phyloP scores from a whole-genome alignment of 2,113 vertebrate species.

The Phoxinus phoxinus region DNA sequence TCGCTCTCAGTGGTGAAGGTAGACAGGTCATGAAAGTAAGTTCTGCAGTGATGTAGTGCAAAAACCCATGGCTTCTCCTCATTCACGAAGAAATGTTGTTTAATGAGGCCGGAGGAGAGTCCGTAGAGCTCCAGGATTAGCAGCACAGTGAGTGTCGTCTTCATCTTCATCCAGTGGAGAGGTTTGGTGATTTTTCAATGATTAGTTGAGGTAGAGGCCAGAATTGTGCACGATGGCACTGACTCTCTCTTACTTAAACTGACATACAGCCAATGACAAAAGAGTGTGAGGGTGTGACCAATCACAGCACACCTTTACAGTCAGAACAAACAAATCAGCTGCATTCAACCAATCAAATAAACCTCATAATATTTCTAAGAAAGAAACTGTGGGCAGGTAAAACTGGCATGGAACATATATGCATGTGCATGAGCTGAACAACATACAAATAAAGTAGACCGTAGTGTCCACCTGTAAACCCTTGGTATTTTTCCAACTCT shows the following conservation, averaged over 20 bases:
- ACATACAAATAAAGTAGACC: background rate
- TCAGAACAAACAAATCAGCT: background rate
- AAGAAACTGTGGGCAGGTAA: background rate
- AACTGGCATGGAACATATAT: background rate
- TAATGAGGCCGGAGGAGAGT: background rate
- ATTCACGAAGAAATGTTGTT: slow-evolving; percentile 23
- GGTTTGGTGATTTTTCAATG: background rate
- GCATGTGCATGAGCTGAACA: background rate
- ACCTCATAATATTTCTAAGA: too few species aligned
- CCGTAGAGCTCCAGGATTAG: slow-evolving; percentile 2
- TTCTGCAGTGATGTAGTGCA: background rate
- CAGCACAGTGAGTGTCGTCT: background rate
- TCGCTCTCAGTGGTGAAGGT: slow-evolving; percentile 1
- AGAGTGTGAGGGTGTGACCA: background rate
- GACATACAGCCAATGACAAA: background rate
- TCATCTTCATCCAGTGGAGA: slow-evolving; percentile 12
- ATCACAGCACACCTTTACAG: background rate
- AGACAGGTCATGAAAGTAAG: slow-evolving; percentile 5
- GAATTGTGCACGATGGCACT: background rate
- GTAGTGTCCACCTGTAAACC: background rate
- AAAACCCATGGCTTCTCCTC: background rate
- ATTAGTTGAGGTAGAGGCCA: background rate
- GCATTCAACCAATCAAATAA: background rate
- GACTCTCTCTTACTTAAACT: slow-evolving; percentile 5
- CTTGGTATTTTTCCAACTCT: background rate